Percentiles rank a stretch among this genome's conserved stretches.
phyloP scores from a whole-genome alignment of 92 coral and sea anemone species.

The Micromussa lordhowensis region DNA sequence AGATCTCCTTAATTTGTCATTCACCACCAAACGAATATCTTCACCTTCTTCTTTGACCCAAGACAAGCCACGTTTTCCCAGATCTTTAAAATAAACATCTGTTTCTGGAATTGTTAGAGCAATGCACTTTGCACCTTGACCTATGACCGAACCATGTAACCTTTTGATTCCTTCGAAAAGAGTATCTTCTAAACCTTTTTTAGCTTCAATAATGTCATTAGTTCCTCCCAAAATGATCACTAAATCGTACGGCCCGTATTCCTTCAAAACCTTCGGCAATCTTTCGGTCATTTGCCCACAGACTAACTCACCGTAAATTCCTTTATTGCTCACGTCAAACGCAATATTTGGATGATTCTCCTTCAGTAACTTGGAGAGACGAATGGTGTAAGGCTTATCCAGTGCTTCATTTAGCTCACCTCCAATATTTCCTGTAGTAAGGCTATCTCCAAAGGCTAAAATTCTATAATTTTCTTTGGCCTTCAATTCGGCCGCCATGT shows the following conservation, averaged over 20 bases:
- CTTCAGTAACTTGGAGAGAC: slow-evolving; percentile 55
- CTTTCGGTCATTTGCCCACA: slow-evolving; percentile 68
- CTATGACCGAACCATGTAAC: slow-evolving; percentile 54
- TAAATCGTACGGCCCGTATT: slow-evolving; percentile 65
- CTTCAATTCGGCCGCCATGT: slow-evolving; percentile 16
- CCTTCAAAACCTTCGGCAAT: slow-evolving; percentile 54
- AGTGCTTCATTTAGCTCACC: slow-evolving; percentile 36
- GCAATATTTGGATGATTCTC: slow-evolving; percentile 24
- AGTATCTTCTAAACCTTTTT: slow-evolving; percentile 62
- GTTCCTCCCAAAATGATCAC: slow-evolving; percentile 87
- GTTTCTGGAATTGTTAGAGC: slow-evolving; percentile 83
- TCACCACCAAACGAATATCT: slow-evolving; percentile 64
- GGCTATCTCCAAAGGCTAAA: slow-evolving; percentile 88
- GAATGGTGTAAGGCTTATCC: slow-evolving; percentile 71
- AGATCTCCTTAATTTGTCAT: slow-evolving; percentile 66
- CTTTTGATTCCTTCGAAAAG: slow-evolving; percentile 59
- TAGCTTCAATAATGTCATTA: slow-evolving; percentile 73
- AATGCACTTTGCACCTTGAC: slow-evolving; percentile 63
- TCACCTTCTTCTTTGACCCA: slow-evolving; percentile 82
- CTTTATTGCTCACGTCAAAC: slow-evolving; percentile 72
- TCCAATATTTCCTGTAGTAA: slow-evolving; percentile 75
- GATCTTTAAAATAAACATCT: slow-evolving; percentile 67
- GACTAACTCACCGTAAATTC: slow-evolving; percentile 77
- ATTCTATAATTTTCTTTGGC: slow-evolving; percentile 12
- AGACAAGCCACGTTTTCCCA: slow-evolving; percentile 64